These are phyloP conservation scores for Tokudaia tokunoshimensis DNA, from an alignment of 2,797 vertebrate genomes.

Conservation along the genomic window DNA sequence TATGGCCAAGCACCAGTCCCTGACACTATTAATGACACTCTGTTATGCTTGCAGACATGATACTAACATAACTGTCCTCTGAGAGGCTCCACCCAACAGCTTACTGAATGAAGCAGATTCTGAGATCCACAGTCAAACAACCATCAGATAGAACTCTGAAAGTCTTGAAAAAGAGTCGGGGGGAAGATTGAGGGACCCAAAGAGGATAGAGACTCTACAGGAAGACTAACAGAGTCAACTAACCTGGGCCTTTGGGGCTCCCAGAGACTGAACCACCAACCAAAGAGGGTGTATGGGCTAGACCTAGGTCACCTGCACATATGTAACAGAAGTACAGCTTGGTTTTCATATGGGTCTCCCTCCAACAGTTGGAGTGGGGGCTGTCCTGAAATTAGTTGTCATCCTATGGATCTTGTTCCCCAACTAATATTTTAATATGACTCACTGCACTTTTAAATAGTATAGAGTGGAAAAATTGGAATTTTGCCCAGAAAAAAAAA, in stretches of 20 bases:
- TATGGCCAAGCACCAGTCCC: neutral
- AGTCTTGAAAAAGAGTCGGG: neutral
- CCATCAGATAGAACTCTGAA: neutral
- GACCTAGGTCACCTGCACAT: neutral
- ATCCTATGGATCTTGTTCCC: neutral
- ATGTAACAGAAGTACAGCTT: neutral
- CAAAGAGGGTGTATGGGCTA: neutral
- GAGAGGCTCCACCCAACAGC: neutral
- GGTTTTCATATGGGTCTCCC: neutral
- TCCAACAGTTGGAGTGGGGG: neutral
- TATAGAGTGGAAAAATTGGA: neutral
- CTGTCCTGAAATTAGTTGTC: neutral
- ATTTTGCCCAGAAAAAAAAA: neutral
- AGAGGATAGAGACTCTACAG: neutral
- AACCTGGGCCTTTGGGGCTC: neutral
- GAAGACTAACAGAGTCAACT: neutral
- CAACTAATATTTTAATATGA: conserved; percentile 10
- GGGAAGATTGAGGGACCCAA: neutral
- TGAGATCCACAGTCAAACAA: neutral
- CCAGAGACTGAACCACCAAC: neutral
- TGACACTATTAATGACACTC: neutral
- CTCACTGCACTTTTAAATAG: neutral
- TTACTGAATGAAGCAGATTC: neutral
- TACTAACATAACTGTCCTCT: neutral
- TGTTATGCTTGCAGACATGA: neutral